These are phyloP conservation scores for Pelodytes ibericus DNA, from an alignment of 2,797 vertebrate genomes.

Conservation along the genomic window DNA sequence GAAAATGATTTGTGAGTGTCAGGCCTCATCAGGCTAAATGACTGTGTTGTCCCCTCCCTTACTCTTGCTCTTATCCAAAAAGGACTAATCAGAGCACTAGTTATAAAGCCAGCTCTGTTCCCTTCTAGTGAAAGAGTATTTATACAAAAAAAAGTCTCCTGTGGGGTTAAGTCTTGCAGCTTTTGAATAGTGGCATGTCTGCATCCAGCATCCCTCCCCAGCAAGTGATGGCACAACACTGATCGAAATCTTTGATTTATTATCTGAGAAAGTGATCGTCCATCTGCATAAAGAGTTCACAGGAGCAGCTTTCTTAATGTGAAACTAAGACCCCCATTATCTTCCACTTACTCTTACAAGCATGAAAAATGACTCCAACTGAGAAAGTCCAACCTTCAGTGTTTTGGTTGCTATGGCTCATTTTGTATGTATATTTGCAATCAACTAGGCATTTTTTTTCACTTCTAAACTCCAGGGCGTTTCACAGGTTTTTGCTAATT, in stretches of 20 bases:
- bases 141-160: conserved; percentile 59
- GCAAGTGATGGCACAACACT: conserved; percentile 59
- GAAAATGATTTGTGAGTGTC: no score
- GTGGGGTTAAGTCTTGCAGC: conserved; percentile 58
- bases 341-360: conserved; percentile 65
- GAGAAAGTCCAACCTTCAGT: conserved; percentile 61
- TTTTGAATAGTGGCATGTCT: conserved; percentile 56
- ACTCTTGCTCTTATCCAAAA: neutral
- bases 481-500: conserved; percentile 76
- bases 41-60: no score
- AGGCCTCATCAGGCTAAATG: no score
- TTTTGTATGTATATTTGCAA: conserved; percentile 66
- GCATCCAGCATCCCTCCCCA: conserved; percentile 56
- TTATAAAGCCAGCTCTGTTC: neutral
- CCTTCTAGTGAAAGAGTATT: conserved; percentile 55
- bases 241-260: conserved; percentile 66
- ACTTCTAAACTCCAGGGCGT: conserved; percentile 67
- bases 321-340: conserved; percentile 65
- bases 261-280: conserved; percentile 67
- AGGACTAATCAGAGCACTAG: neutral
- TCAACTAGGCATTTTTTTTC: conserved; percentile 52
- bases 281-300: conserved; percentile 64
- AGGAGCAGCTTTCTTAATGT: conserved; percentile 62
- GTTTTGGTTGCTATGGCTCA: conserved; percentile 57
- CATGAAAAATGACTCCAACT: conserved; percentile 64